These are phyloP conservation scores for Stomorhina lunata DNA, from an alignment of 2,888 invertebrate genomes.

Conservation along the genomic window DNA sequence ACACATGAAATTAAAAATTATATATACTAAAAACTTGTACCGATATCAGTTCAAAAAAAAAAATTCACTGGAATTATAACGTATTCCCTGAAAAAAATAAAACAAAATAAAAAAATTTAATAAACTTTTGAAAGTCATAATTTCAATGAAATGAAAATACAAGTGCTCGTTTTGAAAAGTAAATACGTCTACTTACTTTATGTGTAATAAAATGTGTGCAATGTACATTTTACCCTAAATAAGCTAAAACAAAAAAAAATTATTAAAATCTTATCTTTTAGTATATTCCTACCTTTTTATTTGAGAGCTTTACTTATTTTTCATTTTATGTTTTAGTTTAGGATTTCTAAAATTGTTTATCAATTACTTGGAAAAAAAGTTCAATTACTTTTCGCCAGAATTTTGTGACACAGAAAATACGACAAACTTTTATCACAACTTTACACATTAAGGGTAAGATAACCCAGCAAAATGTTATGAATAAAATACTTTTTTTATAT, in stretches of 20 bases:
- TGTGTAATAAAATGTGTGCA: not conserved
- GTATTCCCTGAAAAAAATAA: slow-evolving; percentile 29
- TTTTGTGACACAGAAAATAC: slow-evolving; percentile 8
- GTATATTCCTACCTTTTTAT: not conserved
- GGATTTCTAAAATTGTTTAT: slow-evolving; percentile 48
- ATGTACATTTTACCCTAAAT: no score
- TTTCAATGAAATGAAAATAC: slow-evolving; percentile 43
- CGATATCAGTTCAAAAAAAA: slow-evolving; percentile 22
- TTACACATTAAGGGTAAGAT: not conserved
- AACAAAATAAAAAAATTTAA: slow-evolving; percentile 9
- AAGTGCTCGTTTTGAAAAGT: not conserved
- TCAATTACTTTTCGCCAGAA: slow-evolving; percentile 40
- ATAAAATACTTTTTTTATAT: not conserved
- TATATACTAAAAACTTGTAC: no score
- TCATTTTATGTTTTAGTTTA: no score
- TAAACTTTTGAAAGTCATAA: slow-evolving; percentile 48
- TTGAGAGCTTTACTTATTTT: not conserved
- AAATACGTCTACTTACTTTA: no score
- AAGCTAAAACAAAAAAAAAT: not conserved
- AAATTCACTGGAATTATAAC: slow-evolving; percentile 28
- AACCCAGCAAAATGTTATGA: not conserved
- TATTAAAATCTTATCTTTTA: slow-evolving; percentile 21
- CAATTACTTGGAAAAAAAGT: slow-evolving; percentile 51
- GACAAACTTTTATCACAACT: no score
- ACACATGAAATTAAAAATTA: no score